Conservation (phyloP, 2,888 invertebrate genomes). For the Phalera bucephala region DNA sequence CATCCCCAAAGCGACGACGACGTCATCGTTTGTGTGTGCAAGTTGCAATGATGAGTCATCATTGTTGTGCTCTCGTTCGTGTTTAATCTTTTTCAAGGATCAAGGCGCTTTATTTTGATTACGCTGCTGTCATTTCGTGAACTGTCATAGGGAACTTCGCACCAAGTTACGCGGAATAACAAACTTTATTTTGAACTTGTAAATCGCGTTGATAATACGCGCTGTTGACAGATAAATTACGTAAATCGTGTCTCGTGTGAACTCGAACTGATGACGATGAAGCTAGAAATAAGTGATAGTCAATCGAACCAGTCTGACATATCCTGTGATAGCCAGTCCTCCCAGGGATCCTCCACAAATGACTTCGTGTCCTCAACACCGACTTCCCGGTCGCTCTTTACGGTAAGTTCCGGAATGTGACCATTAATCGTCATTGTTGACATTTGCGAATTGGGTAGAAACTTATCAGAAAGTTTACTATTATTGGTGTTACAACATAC, state of each 20-base stretch:
- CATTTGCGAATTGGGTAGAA: not conserved
- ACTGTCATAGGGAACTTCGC: slow-evolving; percentile 60
- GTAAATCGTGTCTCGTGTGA: slow-evolving; percentile 41
- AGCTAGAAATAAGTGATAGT: slow-evolving; percentile 84
- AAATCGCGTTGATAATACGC: slow-evolving; percentile 25
- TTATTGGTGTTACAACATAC: too few relatives aligned
- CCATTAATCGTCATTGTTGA: not conserved
- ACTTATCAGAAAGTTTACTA: too few relatives aligned
- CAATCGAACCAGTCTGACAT: slow-evolving; percentile 84
- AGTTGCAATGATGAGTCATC: slow-evolving; percentile 70
- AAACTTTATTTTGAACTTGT: slow-evolving; percentile 36
- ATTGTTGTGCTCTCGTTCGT: slow-evolving; percentile 69
- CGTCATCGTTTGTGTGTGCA: slow-evolving; percentile 54
- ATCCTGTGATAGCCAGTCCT: slow-evolving; percentile 84
- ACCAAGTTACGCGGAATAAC: slow-evolving; percentile 42
- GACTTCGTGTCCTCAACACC: slow-evolving; percentile 64
- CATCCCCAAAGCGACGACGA: slow-evolving; percentile 73
- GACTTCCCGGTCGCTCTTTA: slow-evolving; percentile 60
- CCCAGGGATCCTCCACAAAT: slow-evolving; percentile 81
- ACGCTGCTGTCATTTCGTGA: slow-evolving; percentile 54
- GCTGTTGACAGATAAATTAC: slow-evolving; percentile 44
- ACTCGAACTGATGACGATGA: slow-evolving; percentile 78
- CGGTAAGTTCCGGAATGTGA: slow-evolving; percentile 51
- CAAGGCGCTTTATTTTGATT: slow-evolving; percentile 57
- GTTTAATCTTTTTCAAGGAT: slow-evolving; percentile 56